Evolutionary conservation across 1,140 invertebrate species (phyloP).

Genomic region (Brachionus plicatilis): DNA sequence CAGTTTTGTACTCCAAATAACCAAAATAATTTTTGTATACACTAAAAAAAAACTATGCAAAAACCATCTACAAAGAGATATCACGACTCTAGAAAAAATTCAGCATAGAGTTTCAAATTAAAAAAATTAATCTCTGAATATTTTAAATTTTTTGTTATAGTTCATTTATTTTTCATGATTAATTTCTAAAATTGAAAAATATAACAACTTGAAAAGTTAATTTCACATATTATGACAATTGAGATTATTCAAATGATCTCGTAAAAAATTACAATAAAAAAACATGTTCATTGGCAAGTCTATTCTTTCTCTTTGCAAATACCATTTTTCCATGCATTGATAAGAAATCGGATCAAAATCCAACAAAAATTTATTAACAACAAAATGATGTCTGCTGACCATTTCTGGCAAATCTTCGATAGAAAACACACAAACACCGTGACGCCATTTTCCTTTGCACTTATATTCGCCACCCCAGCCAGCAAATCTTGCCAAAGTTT

Average conservation of each 20-base stretch:
- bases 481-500: background rate
- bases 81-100: no score
- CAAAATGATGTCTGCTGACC: slow-evolving; percentile 43
- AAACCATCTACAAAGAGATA: no score
- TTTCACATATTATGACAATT: background rate
- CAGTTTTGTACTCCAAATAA: no score
- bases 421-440: slow-evolving; percentile 47
- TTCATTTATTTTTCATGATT: no score
- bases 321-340: slow-evolving; percentile 49
- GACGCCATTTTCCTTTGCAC: background rate
- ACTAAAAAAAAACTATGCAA: no score
- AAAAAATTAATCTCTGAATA: no score
- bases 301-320: background rate
- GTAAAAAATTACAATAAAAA: slow-evolving; percentile 13
- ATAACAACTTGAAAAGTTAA: background rate
- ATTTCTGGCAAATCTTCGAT: slow-evolving; percentile 46
- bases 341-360: slow-evolving; percentile 45
- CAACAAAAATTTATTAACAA: slow-evolving; percentile 52
- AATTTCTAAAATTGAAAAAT: background rate
- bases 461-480: background rate
- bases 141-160: no score
- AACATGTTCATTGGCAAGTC: background rate
- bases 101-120: no score
- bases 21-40: no score
- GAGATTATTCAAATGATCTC: background rate